Base-by-base conservation (phyloP, 1,140 invertebrate species). In the Drosophila albomicans region DNA sequence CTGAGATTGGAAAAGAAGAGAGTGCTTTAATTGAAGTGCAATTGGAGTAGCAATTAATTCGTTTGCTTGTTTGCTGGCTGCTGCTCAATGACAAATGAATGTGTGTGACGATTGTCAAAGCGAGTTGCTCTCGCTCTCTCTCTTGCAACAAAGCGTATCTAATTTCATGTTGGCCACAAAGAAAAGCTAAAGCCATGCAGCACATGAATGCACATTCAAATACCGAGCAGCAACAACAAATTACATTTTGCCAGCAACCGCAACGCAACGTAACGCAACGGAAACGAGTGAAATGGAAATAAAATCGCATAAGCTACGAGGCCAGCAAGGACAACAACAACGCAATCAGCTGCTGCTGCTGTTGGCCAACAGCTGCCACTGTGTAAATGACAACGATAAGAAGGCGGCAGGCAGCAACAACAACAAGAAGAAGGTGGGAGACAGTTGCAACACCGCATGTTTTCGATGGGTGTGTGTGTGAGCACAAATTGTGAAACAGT, bases 231-330 rank as follows among this genome's bases (percentile, higher is more conserved):
- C 61, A 68, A 46, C 10, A 63, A 30, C 79, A 74, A 80, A 78
- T 87, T 82, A 65, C 79, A 82, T 79, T 82, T 82, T 52, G 70
- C 78, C 51, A 8, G 71, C 74, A 82, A 75, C 80, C 80, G 80
- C 80, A 82, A 75, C 75, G 75, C 69, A 68, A 82, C 30, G 30
- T 0, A 32, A 32, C 30, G 71, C 68, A 82, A 75, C 80, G 79
- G 80, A 79, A 82, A 75, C 71, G 75, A 87, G 67, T 81, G 71
- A 75, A 87, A 82, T 76, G 77, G 74, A 80, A 82, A 75, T 80
- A 88, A 82, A 82, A 71, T 86, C 79, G 69, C 82, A 87, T 77
- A 79, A 77, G 70, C 56, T 70, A 68, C 72, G 65, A 61, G 67
- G 49, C 67, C 5, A 49, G 8, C 4, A 13, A 73, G 80, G 16